Evolutionary conservation across 1,140 invertebrate species (phyloP).

Genomic region (Zophobas atratus): DNA sequence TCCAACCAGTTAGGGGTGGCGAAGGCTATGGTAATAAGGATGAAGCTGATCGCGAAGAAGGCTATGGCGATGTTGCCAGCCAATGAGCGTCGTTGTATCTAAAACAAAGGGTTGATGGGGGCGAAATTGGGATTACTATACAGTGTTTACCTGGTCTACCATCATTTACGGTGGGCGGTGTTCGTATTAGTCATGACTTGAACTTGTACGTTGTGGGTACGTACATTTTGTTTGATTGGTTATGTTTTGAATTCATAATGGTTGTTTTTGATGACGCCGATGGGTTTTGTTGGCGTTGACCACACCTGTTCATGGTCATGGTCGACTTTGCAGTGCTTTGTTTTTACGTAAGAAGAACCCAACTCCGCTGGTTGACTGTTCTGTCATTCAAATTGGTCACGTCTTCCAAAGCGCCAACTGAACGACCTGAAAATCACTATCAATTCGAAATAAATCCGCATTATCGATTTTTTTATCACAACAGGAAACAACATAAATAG

Average conservation of each 20-base stretch:
- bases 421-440: no score
- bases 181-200: constrained; percentile 24
- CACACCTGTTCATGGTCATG: constrained; percentile 27
- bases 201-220: constrained; percentile 3
- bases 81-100: constrained; percentile 84
- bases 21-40: constrained; percentile 86
- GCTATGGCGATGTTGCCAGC: constrained; percentile 85
- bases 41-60: constrained; percentile 83
- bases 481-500: background rate
- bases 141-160: constrained; percentile 17
- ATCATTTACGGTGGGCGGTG: constrained; percentile 29
- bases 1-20: constrained; percentile 90
- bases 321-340: no score
- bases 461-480: background rate
- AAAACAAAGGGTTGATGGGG: constrained; percentile 50
- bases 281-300: constrained; percentile 20
- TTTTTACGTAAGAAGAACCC: no score
- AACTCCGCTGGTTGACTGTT: no score
- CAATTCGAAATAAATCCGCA: no score
- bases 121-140: background rate
- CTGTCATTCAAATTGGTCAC: no score
- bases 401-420: no score
- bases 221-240: constrained; percentile 3
- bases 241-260: constrained; percentile 49
- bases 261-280: constrained; percentile 23